Evolutionary conservation across 2,113 vertebrate species (phyloP).

Genomic region (Oryzias javanicus): DNA sequence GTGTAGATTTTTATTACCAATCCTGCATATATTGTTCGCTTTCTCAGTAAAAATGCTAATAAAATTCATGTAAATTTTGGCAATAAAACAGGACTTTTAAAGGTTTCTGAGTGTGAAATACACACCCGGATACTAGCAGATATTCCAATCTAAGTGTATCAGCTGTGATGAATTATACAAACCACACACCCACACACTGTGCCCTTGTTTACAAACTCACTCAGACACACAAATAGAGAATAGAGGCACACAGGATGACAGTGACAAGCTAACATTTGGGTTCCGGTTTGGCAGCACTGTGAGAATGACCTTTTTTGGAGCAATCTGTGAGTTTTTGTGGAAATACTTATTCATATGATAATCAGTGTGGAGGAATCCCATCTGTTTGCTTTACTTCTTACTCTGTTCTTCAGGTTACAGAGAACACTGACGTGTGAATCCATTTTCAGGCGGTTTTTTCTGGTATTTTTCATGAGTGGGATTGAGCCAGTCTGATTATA

Average conservation of each 20-base stretch:
- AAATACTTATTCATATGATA: slow-evolving; percentile 70
- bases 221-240: slow-evolving; percentile 27
- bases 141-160: slow-evolving; percentile 53
- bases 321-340: slow-evolving; percentile 53
- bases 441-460: too few relatives aligned
- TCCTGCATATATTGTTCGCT: too few relatives aligned
- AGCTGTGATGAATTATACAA: slow-evolving; percentile 56
- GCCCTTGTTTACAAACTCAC: slow-evolving; percentile 13
- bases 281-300: slow-evolving; percentile 52
- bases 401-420: slow-evolving; percentile 22
- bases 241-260: slow-evolving; percentile 37
- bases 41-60: too few relatives aligned
- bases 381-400: slow-evolving; percentile 43
- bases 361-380: slow-evolving; percentile 53
- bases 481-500: neutral
- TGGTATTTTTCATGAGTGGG: slow-evolving; percentile 11
- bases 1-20: neutral
- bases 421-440: slow-evolving; percentile 12
- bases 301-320: slow-evolving; percentile 65
- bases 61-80: too few relatives aligned
- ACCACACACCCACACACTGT: slow-evolving; percentile 11
- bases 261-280: slow-evolving; percentile 43
- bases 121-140: slow-evolving; percentile 18
- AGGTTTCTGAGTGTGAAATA: too few relatives aligned
- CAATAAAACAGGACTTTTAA: too few relatives aligned